Evolutionary conservation across 2,888 invertebrate species (phyloP).

Genomic region (Eupithecia insigniata): DNA sequence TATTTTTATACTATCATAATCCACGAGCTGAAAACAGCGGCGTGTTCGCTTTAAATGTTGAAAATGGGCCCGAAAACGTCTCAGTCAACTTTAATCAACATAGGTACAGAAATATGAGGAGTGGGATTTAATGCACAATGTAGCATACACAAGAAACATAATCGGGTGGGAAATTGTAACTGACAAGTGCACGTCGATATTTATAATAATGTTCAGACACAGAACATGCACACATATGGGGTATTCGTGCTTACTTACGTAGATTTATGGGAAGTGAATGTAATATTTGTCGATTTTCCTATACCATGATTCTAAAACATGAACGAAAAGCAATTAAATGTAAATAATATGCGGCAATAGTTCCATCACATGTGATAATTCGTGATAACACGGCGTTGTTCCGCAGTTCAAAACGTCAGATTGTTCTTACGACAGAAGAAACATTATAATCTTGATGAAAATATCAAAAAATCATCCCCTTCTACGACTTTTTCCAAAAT

Average conservation of each 20-base stretch:
- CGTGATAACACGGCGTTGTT: background rate
- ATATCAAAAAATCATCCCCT: background rate
- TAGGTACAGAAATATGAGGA: constrained; percentile 8
- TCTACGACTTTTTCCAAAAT: background rate
- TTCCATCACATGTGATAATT: background rate
- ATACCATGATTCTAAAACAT: constrained; percentile 11
- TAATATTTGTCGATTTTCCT: constrained; percentile 12
- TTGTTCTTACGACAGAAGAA: background rate
- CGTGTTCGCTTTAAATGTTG: background rate
- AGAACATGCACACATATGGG: constrained; percentile 32
- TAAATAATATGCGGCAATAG: background rate
- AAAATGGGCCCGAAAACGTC: background rate
- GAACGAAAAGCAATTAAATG: background rate
- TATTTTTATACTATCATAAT: background rate
- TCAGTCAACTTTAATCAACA: background rate
- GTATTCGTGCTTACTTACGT: constrained; percentile 37
- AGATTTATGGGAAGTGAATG: constrained; percentile 13
- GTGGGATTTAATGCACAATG: constrained; percentile 48
- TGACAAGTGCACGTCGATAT: constrained; percentile 27
- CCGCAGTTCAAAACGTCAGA: background rate
- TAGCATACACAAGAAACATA: constrained; percentile 42
- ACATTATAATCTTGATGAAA: background rate
- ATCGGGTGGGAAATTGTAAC: constrained; percentile 10
- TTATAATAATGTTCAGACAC: constrained; percentile 14
- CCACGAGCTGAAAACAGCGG: background rate